Evolutionary conservation across 2,797 vertebrate species (phyloP).

Genomic region (Sylvia borin): DNA sequence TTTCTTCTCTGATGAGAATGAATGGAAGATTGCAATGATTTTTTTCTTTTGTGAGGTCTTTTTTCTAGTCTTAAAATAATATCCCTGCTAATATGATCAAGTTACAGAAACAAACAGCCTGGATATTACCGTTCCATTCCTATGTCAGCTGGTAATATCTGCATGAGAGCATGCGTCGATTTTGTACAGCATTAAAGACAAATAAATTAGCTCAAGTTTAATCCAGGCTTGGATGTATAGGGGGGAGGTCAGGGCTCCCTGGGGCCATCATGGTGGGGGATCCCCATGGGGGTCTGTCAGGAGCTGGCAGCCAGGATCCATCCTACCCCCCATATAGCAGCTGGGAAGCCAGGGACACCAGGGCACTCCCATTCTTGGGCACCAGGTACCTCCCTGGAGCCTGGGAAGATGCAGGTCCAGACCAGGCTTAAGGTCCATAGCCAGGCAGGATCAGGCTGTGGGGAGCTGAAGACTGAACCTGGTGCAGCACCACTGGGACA

Average conservation of each 20-base stretch:
- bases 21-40: constrained; percentile 39
- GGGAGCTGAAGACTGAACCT: rapidly evolving
- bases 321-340: not conserved
- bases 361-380: too few species aligned
- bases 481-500: rapidly evolving
- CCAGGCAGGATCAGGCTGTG: not conserved
- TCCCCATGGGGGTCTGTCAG: not conserved
- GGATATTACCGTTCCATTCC: constrained; percentile 17
- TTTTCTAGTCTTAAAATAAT: constrained; percentile 29
- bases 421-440: rapidly evolving
- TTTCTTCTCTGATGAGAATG: constrained; percentile 34
- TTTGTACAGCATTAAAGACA: not conserved
- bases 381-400: not conserved
- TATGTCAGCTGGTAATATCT: not conserved
- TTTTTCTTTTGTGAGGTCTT: not conserved
- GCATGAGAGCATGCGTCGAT: rapidly evolving
- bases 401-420: rapidly evolving
- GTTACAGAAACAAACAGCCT: constrained; percentile 37
- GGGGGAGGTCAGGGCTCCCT: not conserved
- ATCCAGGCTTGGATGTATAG: rapidly evolving
- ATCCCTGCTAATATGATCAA: constrained; percentile 29
- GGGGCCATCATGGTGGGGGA: rapidly evolving
- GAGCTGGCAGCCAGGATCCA: not conserved
- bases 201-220: too few species aligned
- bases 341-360: not conserved